Evolutionary conservation across 2,888 invertebrate species (phyloP).

Genomic region (Chaetoderma sp.): DNA sequence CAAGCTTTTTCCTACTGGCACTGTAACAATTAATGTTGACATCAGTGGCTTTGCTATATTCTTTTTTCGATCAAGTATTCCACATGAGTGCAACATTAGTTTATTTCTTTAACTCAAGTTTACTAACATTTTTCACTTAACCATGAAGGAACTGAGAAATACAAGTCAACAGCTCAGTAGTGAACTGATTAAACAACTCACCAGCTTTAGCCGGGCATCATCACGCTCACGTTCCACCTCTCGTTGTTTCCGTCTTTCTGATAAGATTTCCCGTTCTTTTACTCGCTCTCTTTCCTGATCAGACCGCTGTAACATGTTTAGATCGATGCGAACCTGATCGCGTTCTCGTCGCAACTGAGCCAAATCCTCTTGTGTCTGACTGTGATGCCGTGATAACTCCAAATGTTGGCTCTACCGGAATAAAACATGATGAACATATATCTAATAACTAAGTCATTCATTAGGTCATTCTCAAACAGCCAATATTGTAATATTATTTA

Average conservation of each 20-base stretch:
- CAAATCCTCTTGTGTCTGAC: constrained; percentile 48
- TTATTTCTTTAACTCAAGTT: too few relatives aligned
- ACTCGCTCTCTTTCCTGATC: constrained; percentile 44
- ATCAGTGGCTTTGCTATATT: too few relatives aligned
- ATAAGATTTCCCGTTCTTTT: constrained; percentile 41
- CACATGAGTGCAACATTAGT: too few relatives aligned
- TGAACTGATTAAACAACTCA: constrained; percentile 22
- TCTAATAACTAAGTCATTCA: not conserved
- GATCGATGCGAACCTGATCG: constrained; percentile 45
- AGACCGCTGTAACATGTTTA: constrained; percentile 37
- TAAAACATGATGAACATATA: not conserved
- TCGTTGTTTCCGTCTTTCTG: constrained; percentile 40
- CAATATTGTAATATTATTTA: too few relatives aligned
- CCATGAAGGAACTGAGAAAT: too few relatives aligned
- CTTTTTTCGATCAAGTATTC: too few relatives aligned
- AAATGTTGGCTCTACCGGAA: constrained; percentile 48
- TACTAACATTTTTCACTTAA: too few relatives aligned
- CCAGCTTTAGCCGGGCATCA: constrained; percentile 52
- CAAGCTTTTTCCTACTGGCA: too few relatives aligned
- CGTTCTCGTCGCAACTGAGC: constrained; percentile 47
- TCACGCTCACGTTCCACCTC: constrained; percentile 49
- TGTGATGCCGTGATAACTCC: constrained; percentile 49
- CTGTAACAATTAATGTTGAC: too few relatives aligned
- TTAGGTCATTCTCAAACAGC: not conserved
- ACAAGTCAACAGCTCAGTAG: too few relatives aligned